These are phyloP conservation scores for Marisa cornuarietis DNA, from an alignment of 1,140 invertebrate species.

Conservation along the genomic window DNA sequence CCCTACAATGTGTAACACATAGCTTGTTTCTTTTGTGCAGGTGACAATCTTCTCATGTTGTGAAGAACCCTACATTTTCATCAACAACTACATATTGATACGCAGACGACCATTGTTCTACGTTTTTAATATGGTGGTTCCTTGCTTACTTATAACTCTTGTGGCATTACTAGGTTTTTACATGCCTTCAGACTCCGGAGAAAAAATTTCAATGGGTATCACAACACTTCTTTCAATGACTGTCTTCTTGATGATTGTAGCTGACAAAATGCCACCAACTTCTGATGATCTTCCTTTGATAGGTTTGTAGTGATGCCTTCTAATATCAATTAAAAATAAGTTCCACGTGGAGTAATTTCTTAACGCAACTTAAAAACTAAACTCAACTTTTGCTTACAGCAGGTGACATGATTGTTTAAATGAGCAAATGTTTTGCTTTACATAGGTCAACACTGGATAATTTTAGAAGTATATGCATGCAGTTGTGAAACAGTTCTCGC, in stretches of 20 bases:
- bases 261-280: conserved; percentile 89
- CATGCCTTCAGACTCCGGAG: conserved; percentile 90
- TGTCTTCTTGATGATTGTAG: conserved; percentile 91
- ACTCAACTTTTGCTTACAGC: too few species aligned
- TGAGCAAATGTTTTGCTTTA: too few species aligned
- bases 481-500: too few species aligned
- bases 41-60: conserved; percentile 79
- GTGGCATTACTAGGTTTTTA: conserved; percentile 89
- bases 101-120: conserved; percentile 87
- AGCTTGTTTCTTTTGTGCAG: conserved; percentile 62
- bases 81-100: conserved; percentile 70
- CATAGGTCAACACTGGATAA: too few species aligned
- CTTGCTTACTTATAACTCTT: conserved; percentile 87
- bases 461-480: too few species aligned
- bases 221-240: conserved; percentile 91
- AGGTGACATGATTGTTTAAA: too few species aligned
- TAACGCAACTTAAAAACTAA: too few species aligned
- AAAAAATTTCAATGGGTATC: conserved; percentile 79
- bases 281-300: conserved; percentile 88
- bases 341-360: too few species aligned
- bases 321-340: too few species aligned
- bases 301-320: conserved; percentile 71
- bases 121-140: conserved; percentile 89
- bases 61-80: conserved; percentile 63
- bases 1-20: too few species aligned